Evolutionary conservation across 2,113 vertebrate species (phyloP).

Genomic region (Salvator merianae): DNA sequence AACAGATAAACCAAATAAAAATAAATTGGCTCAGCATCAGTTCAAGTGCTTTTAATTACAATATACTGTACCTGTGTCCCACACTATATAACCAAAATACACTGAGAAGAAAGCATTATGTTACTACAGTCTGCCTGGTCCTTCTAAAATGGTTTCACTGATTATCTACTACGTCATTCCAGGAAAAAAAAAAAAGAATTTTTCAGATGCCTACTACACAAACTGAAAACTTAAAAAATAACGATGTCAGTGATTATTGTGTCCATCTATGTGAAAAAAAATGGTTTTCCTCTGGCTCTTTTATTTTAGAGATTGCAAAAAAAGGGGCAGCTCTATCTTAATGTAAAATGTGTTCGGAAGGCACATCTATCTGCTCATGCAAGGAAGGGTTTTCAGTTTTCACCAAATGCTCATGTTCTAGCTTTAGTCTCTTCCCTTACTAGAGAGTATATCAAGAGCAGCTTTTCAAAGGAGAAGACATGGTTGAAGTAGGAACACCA

Average conservation of each 20-base stretch:
- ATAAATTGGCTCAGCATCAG: neutral
- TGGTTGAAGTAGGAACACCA: neutral
- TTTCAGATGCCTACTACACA: neutral
- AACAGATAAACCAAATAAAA: slow-evolving; percentile 13
- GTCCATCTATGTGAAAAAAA: neutral
- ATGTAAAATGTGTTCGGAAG: neutral
- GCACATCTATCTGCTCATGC: neutral
- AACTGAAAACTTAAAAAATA: neutral
- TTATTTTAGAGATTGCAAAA: neutral
- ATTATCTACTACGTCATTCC: no score
- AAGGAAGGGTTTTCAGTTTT: neutral
- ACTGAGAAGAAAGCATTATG: neutral
- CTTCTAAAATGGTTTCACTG: neutral
- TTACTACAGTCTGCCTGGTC: neutral
- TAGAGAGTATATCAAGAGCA: neutral
- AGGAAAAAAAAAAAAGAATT: neutral
- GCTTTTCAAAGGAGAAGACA: neutral
- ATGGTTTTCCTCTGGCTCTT: neutral
- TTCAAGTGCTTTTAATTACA: neutral
- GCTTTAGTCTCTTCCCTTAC: neutral
- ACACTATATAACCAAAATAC: neutral
- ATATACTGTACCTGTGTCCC: neutral
- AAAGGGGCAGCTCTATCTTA: neutral
- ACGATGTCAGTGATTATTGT: neutral
- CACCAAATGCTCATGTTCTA: no score